Evolutionary conservation across 2,888 invertebrate genomes (phyloP).

Genomic region (Tortrix viridana): DNA sequence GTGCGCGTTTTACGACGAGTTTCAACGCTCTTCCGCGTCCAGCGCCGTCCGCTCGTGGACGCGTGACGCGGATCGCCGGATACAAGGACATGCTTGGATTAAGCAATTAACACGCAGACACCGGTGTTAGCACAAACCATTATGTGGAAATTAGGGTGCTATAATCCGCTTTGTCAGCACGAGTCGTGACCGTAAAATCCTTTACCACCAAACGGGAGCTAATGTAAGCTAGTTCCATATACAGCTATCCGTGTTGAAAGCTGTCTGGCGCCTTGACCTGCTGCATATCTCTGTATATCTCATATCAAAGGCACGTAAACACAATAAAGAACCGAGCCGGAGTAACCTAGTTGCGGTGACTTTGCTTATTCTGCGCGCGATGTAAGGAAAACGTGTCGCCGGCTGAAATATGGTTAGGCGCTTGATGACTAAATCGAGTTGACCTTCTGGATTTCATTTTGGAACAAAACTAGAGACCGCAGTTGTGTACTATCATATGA

Average conservation of each 20-base stretch:
- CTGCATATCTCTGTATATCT: constrained; percentile 71
- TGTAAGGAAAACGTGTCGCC: constrained; percentile 49
- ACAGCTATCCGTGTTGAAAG: constrained; percentile 73
- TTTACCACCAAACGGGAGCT: constrained; percentile 66
- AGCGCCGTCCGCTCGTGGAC: constrained; percentile 65
- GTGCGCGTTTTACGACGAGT: constrained; percentile 76
- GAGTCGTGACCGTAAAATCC: constrained; percentile 62
- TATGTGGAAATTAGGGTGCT: constrained; percentile 68
- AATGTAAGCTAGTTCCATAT: constrained; percentile 69
- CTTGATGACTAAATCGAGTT: constrained; percentile 37
- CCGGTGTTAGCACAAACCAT: constrained; percentile 60
- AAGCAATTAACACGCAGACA: constrained; percentile 66
- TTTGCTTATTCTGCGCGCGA: constrained; percentile 71
- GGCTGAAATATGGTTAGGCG: constrained; percentile 40
- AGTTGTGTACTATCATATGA: constrained; percentile 44
- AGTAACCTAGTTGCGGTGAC: constrained; percentile 73
- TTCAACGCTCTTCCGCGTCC: constrained; percentile 77
- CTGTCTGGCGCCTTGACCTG: constrained; percentile 80
- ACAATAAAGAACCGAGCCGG: constrained; percentile 78
- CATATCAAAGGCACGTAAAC: constrained; percentile 81
- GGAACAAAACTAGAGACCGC: constrained; percentile 6
- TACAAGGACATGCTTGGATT: constrained; percentile 70
- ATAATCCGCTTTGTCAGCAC: constrained; percentile 58
- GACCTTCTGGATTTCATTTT: constrained; percentile 1
- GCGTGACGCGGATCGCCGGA: constrained; percentile 54